These are phyloP conservation scores for Hapalemur alaotrensis DNA, from an alignment of 2,797 vertebrate genomes.

Conservation along the genomic window DNA sequence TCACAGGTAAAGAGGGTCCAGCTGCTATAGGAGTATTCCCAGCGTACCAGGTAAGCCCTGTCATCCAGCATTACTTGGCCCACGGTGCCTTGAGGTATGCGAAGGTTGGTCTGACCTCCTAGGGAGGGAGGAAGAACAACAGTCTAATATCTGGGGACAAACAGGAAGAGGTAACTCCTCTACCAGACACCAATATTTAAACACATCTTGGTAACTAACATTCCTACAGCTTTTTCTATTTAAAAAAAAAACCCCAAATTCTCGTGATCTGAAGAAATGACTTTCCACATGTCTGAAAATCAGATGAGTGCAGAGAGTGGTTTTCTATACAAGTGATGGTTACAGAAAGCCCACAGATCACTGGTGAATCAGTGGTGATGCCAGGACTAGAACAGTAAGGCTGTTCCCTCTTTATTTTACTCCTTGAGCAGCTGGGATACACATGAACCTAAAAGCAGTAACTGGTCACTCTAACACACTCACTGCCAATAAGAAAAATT, in stretches of 20 bases:
- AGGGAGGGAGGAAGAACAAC: not conserved
- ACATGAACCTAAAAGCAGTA: not conserved
- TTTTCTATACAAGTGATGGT: not conserved
- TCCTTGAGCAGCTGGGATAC: not conserved
- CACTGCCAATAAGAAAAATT: not conserved
- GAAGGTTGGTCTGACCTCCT: conserved; percentile 97
- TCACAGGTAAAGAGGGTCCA: conserved; percentile 99
- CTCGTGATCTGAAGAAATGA: not conserved
- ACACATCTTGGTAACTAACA: not conserved
- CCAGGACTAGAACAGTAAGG: not conserved
- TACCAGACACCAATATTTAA: not conserved
- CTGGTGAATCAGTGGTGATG: not conserved
- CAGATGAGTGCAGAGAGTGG: not conserved
- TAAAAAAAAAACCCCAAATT: not conserved
- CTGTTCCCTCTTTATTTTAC: not conserved
- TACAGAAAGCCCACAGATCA: not conserved
- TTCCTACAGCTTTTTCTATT: not conserved
- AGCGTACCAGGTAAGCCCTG: conserved; percentile 93
- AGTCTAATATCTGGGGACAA: not conserved
- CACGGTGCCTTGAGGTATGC: conserved; percentile 94
- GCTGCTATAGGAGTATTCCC: conserved; percentile 97
- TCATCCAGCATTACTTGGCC: conserved; percentile 94
- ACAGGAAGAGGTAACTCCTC: not conserved
- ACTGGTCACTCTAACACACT: not conserved
- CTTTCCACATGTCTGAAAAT: not conserved